Evolutionary conservation across 2,797 vertebrate genomes (phyloP).

Genomic region (Poecilia gillii): DNA sequence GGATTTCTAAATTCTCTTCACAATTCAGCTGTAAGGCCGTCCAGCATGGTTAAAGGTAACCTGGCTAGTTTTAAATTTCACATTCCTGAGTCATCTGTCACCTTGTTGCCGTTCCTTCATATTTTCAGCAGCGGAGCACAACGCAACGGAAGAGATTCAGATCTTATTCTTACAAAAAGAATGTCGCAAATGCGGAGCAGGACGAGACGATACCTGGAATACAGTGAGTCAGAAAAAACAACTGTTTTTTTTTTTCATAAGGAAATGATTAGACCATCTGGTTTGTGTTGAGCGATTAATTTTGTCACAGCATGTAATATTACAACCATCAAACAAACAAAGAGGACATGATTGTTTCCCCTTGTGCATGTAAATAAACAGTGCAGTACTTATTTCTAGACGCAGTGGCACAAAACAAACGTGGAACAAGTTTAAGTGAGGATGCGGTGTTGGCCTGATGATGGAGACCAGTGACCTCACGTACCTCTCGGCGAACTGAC

Average conservation of each 20-base stretch:
- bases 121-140: constrained; percentile 15
- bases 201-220: background rate
- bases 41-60: background rate
- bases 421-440: background rate
- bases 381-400: background rate
- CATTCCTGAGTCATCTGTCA: constrained; percentile 46
- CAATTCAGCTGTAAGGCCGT: background rate
- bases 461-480: background rate
- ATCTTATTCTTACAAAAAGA: constrained; percentile 28
- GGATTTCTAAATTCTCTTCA: background rate
- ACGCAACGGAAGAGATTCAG: constrained; percentile 12
- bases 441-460: background rate
- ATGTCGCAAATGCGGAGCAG: background rate
- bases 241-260: no score
- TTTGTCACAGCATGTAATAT: constrained; percentile 3
- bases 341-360: background rate
- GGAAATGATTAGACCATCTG: background rate
- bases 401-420: background rate
- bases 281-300: background rate
- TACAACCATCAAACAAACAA: background rate
- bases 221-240: background rate
- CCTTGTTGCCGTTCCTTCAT: constrained; percentile 37
- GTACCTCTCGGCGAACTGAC: constrained; percentile 38
- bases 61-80: background rate
- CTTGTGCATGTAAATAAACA: background rate